These are phyloP conservation scores for Drosophila prosaltans DNA, from an alignment of 1,140 invertebrate genomes.

Conservation along the genomic window DNA sequence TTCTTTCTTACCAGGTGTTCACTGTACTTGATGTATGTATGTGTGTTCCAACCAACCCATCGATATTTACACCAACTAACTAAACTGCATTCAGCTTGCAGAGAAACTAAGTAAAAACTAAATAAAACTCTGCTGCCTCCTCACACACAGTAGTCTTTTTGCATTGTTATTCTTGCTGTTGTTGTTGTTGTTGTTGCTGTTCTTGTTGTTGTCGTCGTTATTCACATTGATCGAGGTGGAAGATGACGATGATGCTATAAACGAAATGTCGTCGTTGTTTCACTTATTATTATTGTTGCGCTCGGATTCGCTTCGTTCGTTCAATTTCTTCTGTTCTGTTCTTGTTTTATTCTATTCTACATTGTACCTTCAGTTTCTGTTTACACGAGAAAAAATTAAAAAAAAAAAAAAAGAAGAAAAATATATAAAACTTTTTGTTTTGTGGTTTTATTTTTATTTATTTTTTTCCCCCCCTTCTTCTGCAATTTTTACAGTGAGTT, in stretches of 20 bases:
- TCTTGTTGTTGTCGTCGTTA: slow-evolving; percentile 4
- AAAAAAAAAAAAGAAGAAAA: slow-evolving; percentile 19
- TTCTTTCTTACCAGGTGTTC: too few relatives aligned
- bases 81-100: too few relatives aligned
- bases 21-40: too few relatives aligned
- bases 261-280: slow-evolving; percentile 69
- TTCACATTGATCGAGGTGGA: slow-evolving; percentile 20
- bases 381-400: slow-evolving; percentile 26
- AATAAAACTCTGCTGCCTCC: slow-evolving; percentile 15
- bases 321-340: slow-evolving; percentile 29
- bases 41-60: too few relatives aligned
- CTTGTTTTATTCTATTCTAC: not conserved
- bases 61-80: too few relatives aligned
- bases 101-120: too few relatives aligned
- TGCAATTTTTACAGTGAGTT: slow-evolving; percentile 53
- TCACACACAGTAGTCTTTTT: slow-evolving; percentile 47
- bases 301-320: slow-evolving; percentile 67
- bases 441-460: not conserved
- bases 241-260: slow-evolving; percentile 63
- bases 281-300: slow-evolving; percentile 52
- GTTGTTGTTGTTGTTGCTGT: slow-evolving; percentile 15
- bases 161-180: slow-evolving; percentile 14
- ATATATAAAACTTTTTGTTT: slow-evolving; percentile 13
- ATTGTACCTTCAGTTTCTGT: slow-evolving; percentile 29
- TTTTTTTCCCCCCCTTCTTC: not conserved